Conservation (phyloP, 1,140 invertebrate species). For the Lethrus apterus region DNA sequence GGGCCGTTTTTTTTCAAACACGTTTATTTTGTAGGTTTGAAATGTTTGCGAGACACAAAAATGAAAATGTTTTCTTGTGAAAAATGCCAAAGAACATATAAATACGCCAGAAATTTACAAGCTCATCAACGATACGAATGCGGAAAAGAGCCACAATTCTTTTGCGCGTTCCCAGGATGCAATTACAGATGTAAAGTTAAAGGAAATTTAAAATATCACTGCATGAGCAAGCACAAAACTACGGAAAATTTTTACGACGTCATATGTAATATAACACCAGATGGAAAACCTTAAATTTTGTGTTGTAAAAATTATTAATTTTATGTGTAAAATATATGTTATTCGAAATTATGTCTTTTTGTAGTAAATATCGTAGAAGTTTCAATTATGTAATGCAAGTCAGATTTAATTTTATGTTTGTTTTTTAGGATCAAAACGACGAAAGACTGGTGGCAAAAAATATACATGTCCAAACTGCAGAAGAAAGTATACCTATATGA, state of each 20-base stretch:
- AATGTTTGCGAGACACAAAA: constrained; percentile 5
- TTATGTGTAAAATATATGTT: too few relatives aligned
- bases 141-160: constrained; percentile 49
- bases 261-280: too few relatives aligned
- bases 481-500: constrained; percentile 7
- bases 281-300: too few relatives aligned
- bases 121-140: constrained; percentile 36
- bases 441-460: neutral
- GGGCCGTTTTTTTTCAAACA: too few relatives aligned
- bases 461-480: constrained; percentile 6
- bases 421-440: too few relatives aligned
- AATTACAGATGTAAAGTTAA: constrained; percentile 44
- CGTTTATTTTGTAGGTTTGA: too few relatives aligned
- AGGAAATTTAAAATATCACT: constrained; percentile 38
- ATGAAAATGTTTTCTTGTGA: constrained; percentile 15
- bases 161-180: constrained; percentile 43
- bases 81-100: constrained; percentile 24
- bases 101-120: constrained; percentile 25
- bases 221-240: constrained; percentile 2
- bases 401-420: too few relatives aligned
- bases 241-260: too few relatives aligned
- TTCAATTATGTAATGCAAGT: too few relatives aligned
- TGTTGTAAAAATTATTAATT: too few relatives aligned
- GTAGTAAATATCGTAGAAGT: too few relatives aligned
- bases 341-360: too few relatives aligned